phyloP scores from a whole-genome alignment of 2,888 invertebrate species.

The Sialis lutaria region DNA sequence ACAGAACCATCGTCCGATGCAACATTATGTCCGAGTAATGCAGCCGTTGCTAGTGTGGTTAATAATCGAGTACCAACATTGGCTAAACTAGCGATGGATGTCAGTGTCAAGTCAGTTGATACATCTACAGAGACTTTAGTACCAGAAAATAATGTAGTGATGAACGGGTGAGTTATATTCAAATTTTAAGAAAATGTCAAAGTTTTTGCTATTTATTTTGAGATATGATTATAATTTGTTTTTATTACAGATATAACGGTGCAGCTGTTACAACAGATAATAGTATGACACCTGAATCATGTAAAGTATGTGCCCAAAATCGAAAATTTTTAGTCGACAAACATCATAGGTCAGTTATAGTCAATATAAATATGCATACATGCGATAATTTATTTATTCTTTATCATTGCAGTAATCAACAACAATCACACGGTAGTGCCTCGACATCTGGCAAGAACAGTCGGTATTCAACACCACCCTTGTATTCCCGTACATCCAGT shows the following conservation, averaged over 20 bases:
- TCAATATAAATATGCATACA: not conserved
- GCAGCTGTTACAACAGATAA: not conserved
- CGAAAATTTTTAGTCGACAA: slow-evolving; percentile 18
- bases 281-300: slow-evolving; percentile 12
- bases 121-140: slow-evolving; percentile 36
- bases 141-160: slow-evolving; percentile 16
- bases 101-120: slow-evolving; percentile 20
- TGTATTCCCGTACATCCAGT: slow-evolving; percentile 37
- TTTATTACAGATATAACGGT: not conserved
- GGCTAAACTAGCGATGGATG: not conserved
- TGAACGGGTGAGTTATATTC: not conserved
- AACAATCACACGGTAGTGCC: slow-evolving; percentile 4
- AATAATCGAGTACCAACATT: not conserved
- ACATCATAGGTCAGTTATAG: slow-evolving; percentile 13
- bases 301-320: slow-evolving; percentile 21
- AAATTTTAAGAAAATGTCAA: not conserved
- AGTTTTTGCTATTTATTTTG: no score
- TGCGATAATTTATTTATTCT: slow-evolving; percentile 2
- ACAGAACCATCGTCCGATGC: slow-evolving; percentile 17
- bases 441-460: slow-evolving; percentile 8
- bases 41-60: not conserved
- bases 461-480: slow-evolving; percentile 28
- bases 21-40: slow-evolving; percentile 12
- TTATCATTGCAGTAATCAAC: slow-evolving; percentile 3
- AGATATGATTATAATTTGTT: no score